phyloP scores from a whole-genome alignment of 2,888 invertebrate genomes.

The Philaethria dido region DNA sequence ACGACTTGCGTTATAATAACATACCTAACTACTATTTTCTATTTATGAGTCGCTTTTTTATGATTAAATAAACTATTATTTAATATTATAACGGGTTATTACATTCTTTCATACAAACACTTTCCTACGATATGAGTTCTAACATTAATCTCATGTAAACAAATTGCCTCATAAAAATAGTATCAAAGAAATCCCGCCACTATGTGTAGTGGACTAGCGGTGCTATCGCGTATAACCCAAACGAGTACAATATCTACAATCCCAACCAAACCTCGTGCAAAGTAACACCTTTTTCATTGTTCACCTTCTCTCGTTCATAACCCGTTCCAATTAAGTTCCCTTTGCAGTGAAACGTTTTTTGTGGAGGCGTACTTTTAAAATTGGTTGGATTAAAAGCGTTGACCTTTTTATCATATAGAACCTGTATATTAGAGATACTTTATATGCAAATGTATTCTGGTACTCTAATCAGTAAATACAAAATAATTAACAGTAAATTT shows the following conservation, averaged over 20 bases:
- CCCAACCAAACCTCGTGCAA: background rate
- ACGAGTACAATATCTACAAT: slow-evolving; percentile 40
- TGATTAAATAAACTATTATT: background rate
- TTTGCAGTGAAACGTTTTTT: slow-evolving; percentile 2
- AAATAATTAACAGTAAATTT: slow-evolving; percentile 16
- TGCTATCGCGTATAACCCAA: slow-evolving; percentile 52
- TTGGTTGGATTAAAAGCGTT: slow-evolving; percentile 59
- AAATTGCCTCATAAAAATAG: slow-evolving; percentile 48
- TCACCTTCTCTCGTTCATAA: slow-evolving; percentile 48
- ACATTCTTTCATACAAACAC: background rate
- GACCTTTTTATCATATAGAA: slow-evolving; percentile 53
- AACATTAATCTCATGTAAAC: slow-evolving; percentile 44
- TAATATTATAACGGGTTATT: background rate
- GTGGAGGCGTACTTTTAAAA: slow-evolving; percentile 42
- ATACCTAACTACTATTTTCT: background rate
- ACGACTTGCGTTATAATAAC: background rate
- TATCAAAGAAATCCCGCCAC: slow-evolving; percentile 42
- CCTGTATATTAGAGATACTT: slow-evolving; percentile 17
- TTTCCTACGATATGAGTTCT: background rate
- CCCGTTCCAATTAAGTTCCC: slow-evolving; percentile 48
- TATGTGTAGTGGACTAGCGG: slow-evolving; percentile 45
- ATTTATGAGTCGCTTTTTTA: background rate
- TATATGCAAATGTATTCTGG: slow-evolving; percentile 6
- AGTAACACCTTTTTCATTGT: slow-evolving; percentile 1
- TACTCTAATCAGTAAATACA: slow-evolving; percentile 11